Conservation (phyloP, 1,140 invertebrate genomes). For the Bombus ignitus region DNA sequence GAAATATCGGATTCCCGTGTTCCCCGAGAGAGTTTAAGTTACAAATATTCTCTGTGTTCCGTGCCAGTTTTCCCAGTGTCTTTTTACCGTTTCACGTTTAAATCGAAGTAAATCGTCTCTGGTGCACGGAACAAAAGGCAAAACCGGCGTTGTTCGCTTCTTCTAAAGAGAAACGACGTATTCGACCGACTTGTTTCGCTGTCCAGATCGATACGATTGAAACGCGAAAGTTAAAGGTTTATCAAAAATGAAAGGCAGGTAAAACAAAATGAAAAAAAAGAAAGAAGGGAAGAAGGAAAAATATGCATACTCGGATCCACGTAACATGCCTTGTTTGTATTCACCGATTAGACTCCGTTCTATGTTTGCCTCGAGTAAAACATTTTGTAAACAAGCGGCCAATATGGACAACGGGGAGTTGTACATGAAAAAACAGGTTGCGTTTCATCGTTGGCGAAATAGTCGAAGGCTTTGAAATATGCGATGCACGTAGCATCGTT, state of each 20-base stretch:
- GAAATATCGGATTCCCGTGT: conserved; percentile 39
- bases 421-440: conserved; percentile 56
- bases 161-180: not conserved
- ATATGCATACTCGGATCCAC: not conserved
- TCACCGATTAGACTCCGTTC: conserved; percentile 17
- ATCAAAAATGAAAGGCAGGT: not conserved
- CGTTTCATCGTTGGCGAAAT: conserved; percentile 59
- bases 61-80: conserved; percentile 13
- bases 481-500: conserved; percentile 47
- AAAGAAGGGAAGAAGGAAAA: not conserved
- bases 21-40: conserved; percentile 39
- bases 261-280: not conserved
- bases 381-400: conserved; percentile 56
- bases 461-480: conserved; percentile 53
- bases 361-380: conserved; percentile 38
- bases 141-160: not conserved
- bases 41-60: conserved; percentile 46
- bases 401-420: conserved; percentile 22
- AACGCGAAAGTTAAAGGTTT: conserved; percentile 10
- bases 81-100: conserved; percentile 20
- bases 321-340: conserved; percentile 10
- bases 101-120: conserved; percentile 39
- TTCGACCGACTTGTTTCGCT: not conserved
- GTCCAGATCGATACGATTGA: not conserved
- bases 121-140: conserved; percentile 1